Evolutionary conservation across 2,113 vertebrate genomes (phyloP).

Genomic region (Bagarius yarrelli): DNA sequence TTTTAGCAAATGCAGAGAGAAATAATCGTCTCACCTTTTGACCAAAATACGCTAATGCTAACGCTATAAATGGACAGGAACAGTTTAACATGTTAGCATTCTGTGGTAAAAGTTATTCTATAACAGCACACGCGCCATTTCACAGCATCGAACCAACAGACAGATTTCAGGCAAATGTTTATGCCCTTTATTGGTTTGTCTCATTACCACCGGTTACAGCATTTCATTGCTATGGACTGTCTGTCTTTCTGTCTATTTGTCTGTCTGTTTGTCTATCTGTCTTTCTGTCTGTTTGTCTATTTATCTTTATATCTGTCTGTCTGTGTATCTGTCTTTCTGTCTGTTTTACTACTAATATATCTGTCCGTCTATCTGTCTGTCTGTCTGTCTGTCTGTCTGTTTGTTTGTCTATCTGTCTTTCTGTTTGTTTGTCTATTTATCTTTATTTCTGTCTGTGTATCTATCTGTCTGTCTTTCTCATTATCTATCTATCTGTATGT

Average conservation of each 20-base stretch:
- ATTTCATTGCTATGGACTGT: not conserved
- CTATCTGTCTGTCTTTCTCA: too few species aligned
- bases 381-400: too few species aligned
- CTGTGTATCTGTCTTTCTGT: too few species aligned
- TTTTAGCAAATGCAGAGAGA: not conserved
- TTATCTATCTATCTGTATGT: too few species aligned
- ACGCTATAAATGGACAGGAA: not conserved
- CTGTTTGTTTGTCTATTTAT: too few species aligned
- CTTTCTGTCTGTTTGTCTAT: too few species aligned
- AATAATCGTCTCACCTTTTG: constrained; percentile 7
- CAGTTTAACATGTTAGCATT: not conserved
- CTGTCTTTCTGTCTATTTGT: not conserved
- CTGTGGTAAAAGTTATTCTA: not conserved
- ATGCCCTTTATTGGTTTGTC: not conserved
- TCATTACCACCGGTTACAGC: not conserved
- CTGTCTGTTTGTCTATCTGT: too few species aligned
- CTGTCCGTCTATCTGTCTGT: too few species aligned
- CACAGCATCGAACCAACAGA: not conserved
- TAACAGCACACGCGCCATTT: not conserved
- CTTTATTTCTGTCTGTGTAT: too few species aligned
- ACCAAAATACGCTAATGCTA: not conserved
- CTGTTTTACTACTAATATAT: too few species aligned
- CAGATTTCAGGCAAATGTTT: not conserved
- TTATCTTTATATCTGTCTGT: too few species aligned
- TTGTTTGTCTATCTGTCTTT: too few species aligned